Percentiles rank a stretch among this genome's conserved stretches.
Evolutionary conservation across 2,888 invertebrate species (phyloP).

Genomic region (Tenthredo notha): DNA sequence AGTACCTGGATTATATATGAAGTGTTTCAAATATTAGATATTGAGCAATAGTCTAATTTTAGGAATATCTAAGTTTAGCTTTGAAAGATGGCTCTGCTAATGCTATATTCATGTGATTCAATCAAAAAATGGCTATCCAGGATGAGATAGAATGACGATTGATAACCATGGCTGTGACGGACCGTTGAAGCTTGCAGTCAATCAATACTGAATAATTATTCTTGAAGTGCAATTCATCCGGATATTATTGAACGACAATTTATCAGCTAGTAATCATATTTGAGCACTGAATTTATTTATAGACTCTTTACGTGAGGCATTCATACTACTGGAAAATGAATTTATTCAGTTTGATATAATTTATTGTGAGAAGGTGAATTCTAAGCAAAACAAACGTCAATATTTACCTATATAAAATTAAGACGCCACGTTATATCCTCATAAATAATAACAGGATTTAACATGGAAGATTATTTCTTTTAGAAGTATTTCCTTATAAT

Average conservation of each 20-base stretch:
- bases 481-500: conserved; percentile 7
- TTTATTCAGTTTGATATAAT: not conserved
- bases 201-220: conserved; percentile 5
- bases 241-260: not conserved
- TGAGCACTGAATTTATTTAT: not conserved
- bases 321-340: not conserved
- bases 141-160: not conserved
- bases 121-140: not conserved
- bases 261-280: not conserved
- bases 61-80: not conserved
- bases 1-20: not conserved
- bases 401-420: conserved; percentile 35
- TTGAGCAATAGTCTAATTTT: not conserved
- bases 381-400: conserved; percentile 17
- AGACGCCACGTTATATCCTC: conserved; percentile 40
- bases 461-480: conserved; percentile 19
- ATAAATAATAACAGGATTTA: conserved; percentile 29
- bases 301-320: conserved; percentile 7
- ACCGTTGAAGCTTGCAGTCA: not conserved
- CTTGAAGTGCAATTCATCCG: not conserved
- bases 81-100: not conserved
- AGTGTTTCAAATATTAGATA: not conserved
- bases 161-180: not conserved
- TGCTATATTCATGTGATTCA: not conserved
- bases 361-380: conserved; percentile 7